phyloP scores from a whole-genome alignment of 2,797 vertebrate genomes.

The Notoglanidium macrostoma region DNA sequence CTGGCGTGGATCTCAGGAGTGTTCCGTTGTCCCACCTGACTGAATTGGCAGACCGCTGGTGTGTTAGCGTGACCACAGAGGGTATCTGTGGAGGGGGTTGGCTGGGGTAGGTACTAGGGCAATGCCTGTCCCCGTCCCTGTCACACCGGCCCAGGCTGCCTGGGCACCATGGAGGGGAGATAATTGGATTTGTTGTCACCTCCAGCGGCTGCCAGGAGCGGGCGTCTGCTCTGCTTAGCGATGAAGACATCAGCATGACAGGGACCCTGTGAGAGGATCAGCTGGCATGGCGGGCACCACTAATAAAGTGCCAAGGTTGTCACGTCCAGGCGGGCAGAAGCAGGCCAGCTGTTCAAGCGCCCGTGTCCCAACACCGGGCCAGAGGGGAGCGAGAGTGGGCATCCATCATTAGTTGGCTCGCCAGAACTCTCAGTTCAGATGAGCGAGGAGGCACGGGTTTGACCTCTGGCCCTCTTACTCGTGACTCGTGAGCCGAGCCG shows the following conservation, averaged over 20 bases:
- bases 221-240: slow-evolving; percentile 97
- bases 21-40: slow-evolving; percentile 39
- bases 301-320: slow-evolving; percentile 90
- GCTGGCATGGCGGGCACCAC: slow-evolving; percentile 92
- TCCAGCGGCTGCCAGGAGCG: slow-evolving; percentile 94
- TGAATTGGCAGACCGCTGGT: slow-evolving; percentile 37
- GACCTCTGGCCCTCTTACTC: slow-evolving; percentile 54
- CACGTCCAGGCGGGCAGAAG: slow-evolving; percentile 84
- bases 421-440: slow-evolving; percentile 35
- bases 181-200: slow-evolving; percentile 99
- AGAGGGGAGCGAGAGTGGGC: slow-evolving; percentile 23
- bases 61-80: slow-evolving; percentile 31
- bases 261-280: slow-evolving; percentile 94
- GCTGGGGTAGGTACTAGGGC: slow-evolving; percentile 38
- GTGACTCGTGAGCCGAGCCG: slow-evolving; percentile 20
- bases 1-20: slow-evolving; percentile 35
- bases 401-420: slow-evolving; percentile 33
- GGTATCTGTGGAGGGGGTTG: slow-evolving; percentile 10
- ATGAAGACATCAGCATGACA: slow-evolving; percentile 99
- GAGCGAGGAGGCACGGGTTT: slow-evolving; percentile 16
- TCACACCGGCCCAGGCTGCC: slow-evolving; percentile 67
- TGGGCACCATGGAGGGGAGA: slow-evolving; percentile 92
- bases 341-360: slow-evolving; percentile 89
- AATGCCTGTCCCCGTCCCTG: slow-evolving; percentile 72
- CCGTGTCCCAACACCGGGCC: slow-evolving; percentile 62